Conservation (phyloP, 2,888 invertebrate genomes). For the Willowsia nigromaculata region DNA sequence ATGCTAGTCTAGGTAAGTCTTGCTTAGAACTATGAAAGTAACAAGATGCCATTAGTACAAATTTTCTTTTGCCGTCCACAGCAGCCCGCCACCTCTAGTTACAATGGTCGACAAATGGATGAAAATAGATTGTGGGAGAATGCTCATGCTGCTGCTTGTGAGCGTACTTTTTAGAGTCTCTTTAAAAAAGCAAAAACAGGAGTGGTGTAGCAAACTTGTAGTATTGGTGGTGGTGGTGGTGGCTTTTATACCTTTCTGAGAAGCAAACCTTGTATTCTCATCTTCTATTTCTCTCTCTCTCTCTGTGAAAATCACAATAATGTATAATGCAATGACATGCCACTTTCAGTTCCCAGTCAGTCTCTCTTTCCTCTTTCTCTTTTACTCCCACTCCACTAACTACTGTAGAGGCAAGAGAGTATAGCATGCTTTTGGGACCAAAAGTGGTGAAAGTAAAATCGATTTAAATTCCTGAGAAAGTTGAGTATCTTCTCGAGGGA, state of each 20-base stretch:
- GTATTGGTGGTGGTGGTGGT: not conserved
- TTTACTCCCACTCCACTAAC: not conserved
- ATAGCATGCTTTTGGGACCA: slow-evolving; percentile 18
- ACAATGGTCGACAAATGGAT: not conserved
- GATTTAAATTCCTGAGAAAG: slow-evolving; percentile 70
- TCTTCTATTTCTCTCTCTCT: not conserved
- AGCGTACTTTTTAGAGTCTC: too few species aligned
- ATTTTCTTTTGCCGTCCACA: slow-evolving; percentile 2
- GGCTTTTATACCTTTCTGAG: not conserved
- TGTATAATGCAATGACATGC: slow-evolving; percentile 32
- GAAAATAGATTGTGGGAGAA: slow-evolving; percentile 4
- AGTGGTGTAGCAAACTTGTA: not conserved
- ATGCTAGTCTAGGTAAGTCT: not conserved
- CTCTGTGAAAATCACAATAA: slow-evolving; percentile 20
- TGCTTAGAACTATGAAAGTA: not conserved
- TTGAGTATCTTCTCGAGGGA: slow-evolving; percentile 50
- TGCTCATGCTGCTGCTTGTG: not conserved
- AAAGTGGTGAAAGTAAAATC: slow-evolving; percentile 66
- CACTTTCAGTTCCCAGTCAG: slow-evolving; percentile 48
- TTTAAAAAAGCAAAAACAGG: not conserved
- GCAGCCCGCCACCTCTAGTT: not conserved
- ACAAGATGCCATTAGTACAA: slow-evolving; percentile 18
- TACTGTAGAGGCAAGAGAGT: not conserved
- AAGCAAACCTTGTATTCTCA: not conserved
- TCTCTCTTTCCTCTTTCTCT: not conserved